Percentiles rank a stretch among this genome's conserved stretches.
Conservation (phyloP, 2,888 invertebrate genomes). For the Aspidapion aeneum region DNA sequence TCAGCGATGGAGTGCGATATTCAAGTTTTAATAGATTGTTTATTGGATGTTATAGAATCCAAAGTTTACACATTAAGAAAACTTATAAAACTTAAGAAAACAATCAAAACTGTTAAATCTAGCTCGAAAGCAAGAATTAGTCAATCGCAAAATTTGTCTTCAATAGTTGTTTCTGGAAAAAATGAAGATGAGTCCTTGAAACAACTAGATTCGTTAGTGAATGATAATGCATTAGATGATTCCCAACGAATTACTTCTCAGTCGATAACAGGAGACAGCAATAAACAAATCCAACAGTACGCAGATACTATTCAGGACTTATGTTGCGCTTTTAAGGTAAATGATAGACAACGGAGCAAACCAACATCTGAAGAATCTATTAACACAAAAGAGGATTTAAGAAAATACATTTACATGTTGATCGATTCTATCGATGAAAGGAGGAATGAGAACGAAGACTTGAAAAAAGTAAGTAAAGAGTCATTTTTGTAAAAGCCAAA, state of each 20-base stretch:
- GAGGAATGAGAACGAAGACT: background rate
- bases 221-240: background rate
- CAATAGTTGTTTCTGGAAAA: background rate
- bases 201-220: background rate
- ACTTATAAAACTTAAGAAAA: constrained; percentile 26
- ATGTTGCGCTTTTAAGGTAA: constrained; percentile 14
- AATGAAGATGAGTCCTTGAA: background rate
- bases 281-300: background rate
- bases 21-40: constrained; percentile 22
- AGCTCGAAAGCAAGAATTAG: background rate
- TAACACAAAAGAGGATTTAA: constrained; percentile 6
- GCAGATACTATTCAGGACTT: constrained; percentile 8
- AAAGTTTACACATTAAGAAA: constrained; percentile 25
- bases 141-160: background rate
- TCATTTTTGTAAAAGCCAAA: too few species aligned
- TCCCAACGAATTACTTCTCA: background rate
- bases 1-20: constrained; percentile 26
- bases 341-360: constrained; percentile 3
- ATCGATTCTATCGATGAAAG: constrained; percentile 15
- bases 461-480: background rate
- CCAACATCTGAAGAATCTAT: background rate
- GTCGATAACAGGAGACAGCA: background rate
- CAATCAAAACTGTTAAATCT: constrained; percentile 22
- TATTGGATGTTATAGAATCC: constrained; percentile 26
- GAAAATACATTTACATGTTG: constrained; percentile 19